Conservation (phyloP, 2,888 invertebrate species). For the Margaritifera margaritifera region DNA sequence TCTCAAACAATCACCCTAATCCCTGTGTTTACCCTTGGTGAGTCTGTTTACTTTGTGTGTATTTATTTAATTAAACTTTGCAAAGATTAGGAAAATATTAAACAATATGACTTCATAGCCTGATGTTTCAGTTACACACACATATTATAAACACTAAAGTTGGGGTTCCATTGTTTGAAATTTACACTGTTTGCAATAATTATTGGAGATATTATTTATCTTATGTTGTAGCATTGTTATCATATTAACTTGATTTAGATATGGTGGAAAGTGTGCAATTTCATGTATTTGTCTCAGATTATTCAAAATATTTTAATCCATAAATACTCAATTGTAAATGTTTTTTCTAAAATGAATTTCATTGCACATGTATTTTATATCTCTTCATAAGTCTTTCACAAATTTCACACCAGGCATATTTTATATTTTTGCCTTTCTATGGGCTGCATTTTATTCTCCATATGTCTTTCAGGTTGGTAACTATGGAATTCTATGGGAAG, state of each 20-base stretch:
- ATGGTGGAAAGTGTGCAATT: not conserved
- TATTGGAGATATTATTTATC: too few species aligned
- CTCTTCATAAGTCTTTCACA: too few species aligned
- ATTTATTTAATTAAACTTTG: not conserved
- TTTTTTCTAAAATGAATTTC: not conserved
- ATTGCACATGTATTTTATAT: not conserved
- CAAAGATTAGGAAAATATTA: too few species aligned
- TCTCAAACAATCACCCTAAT: constrained; percentile 84
- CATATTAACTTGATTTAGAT: not conserved
- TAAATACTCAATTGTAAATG: not conserved
- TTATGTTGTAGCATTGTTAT: too few species aligned
- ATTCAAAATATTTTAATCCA: not conserved
- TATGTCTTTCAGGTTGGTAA: constrained; percentile 80
- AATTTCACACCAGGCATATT: too few species aligned
- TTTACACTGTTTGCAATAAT: too few species aligned
- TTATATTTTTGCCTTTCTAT: too few species aligned
- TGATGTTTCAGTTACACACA: too few species aligned
- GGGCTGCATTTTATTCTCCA: not conserved
- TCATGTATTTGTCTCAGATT: not conserved
- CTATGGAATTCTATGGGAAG: constrained; percentile 95
- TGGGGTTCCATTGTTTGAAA: too few species aligned
- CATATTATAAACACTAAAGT: too few species aligned
- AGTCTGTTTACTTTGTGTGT: constrained; percentile 54
- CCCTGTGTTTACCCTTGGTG: constrained; percentile 93
- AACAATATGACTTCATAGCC: too few species aligned